Percentiles rank a stretch among this genome's conserved stretches.
These are phyloP conservation scores for Rhogogaster chlorosoma DNA, from an alignment of 2,888 invertebrate genomes.

Conservation along the genomic window DNA sequence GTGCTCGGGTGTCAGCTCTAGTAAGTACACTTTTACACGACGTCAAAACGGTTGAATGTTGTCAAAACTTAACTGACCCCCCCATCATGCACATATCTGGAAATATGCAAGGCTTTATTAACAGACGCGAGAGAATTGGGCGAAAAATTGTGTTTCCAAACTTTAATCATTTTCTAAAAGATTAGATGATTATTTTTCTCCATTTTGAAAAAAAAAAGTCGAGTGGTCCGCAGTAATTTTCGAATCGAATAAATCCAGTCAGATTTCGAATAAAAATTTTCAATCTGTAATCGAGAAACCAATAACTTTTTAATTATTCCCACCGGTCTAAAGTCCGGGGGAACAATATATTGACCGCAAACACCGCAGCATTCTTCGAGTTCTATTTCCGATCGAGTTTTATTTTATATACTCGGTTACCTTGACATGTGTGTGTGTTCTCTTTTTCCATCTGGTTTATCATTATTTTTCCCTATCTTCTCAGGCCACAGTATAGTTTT, in stretches of 20 bases:
- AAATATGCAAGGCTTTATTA: conserved; percentile 37
- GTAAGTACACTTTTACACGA: conserved; percentile 79
- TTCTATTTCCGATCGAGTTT: conserved; percentile 36
- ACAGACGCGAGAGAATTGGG: neutral
- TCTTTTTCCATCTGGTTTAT: neutral
- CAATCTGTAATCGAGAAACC: neutral
- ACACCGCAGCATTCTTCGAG: conserved; percentile 9
- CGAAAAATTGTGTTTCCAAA: neutral
- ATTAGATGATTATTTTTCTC: neutral
- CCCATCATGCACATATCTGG: neutral
- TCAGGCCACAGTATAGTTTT: neutral
- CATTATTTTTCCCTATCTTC: neutral
- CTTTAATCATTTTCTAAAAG: neutral
- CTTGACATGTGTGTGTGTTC: neutral
- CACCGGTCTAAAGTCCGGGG: neutral
- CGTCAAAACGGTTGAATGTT: conserved; percentile 55
- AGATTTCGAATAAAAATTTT: neutral
- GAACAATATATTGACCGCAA: neutral
- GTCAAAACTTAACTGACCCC: conserved; percentile 6
- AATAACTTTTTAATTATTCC: neutral
- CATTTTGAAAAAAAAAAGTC: neutral
- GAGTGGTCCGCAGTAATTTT: neutral
- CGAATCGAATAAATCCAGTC: neutral
- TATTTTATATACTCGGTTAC: conserved; percentile 5
- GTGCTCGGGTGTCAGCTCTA: conserved; percentile 81